A percentile compares a stretch with the other conserved stretches of the same genome.
Evolutionary conservation across 1,140 invertebrate species (phyloP).

Genomic region (Stegodyphus mimosarum): DNA sequence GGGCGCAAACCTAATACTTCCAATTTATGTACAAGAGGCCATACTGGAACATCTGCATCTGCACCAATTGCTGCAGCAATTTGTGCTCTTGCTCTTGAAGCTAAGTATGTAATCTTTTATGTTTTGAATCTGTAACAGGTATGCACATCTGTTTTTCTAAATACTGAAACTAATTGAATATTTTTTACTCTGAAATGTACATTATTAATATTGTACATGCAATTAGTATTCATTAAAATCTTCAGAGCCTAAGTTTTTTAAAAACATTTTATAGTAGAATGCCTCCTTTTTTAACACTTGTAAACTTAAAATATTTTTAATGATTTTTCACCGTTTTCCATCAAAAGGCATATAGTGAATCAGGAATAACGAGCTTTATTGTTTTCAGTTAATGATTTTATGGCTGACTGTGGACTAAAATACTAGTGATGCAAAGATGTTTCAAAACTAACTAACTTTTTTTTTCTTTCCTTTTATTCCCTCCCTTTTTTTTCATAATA

Average conservation of each 20-base stretch:
- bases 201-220: neutral
- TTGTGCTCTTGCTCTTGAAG: constrained; percentile 83
- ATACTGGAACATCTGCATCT: constrained; percentile 87
- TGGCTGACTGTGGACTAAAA: too few species aligned
- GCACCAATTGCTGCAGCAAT: constrained; percentile 88
- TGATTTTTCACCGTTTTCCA: too few species aligned
- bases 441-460: too few species aligned
- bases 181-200: neutral
- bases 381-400: too few species aligned
- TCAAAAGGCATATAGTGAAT: too few species aligned
- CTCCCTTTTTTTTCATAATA: too few species aligned
- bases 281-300: too few species aligned
- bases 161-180: neutral
- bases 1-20: constrained; percentile 39
- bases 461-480: too few species aligned
- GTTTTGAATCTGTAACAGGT: neutral
- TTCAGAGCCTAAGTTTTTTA: neutral
- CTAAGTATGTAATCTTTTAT: constrained; percentile 75
- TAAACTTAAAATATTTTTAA: too few species aligned
- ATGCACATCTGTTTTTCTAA: neutral
- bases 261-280: too few species aligned
- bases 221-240: constrained; percentile 57
- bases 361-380: too few species aligned
- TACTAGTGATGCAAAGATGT: too few species aligned
- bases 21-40: constrained; percentile 76